phyloP scores from a whole-genome alignment of 2,888 invertebrate species.

The Heliconius erato region DNA sequence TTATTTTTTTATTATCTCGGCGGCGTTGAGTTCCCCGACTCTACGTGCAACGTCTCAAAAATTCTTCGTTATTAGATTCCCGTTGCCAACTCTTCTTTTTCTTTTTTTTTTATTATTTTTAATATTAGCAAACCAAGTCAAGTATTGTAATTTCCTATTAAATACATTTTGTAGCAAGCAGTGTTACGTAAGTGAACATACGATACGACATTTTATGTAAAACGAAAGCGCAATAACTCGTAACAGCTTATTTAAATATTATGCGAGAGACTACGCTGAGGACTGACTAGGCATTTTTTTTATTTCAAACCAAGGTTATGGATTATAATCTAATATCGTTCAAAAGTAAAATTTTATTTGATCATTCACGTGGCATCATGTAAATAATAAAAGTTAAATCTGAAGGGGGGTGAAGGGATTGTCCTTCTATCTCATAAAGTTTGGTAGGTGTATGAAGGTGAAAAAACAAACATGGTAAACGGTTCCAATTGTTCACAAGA shows the following conservation, averaged over 20 bases:
- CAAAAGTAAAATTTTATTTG: background rate
- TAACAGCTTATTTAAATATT: constrained; percentile 40
- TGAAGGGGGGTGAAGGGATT: too few relatives aligned
- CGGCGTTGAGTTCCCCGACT: background rate
- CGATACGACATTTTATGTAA: constrained; percentile 36
- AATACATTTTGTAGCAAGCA: background rate
- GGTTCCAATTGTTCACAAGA: too few relatives aligned
- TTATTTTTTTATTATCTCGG: background rate
- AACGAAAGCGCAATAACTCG: constrained; percentile 39
- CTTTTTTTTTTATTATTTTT: background rate
- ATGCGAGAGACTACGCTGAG: constrained; percentile 15
- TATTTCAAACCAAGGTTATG: background rate
- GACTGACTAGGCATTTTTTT: constrained; percentile 3
- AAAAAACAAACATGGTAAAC: too few relatives aligned
- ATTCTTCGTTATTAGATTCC: background rate
- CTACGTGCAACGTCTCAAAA: background rate
- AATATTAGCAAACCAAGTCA: background rate
- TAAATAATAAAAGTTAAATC: too few relatives aligned
- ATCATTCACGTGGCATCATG: background rate
- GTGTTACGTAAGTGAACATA: constrained; percentile 14
- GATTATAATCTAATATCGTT: background rate
- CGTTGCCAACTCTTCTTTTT: background rate
- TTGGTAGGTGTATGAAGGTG: too few relatives aligned
- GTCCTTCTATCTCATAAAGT: too few relatives aligned
- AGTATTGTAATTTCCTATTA: background rate